Base-by-base conservation (phyloP, 2,888 invertebrate species). In the Drosophila paranaensis region DNA sequence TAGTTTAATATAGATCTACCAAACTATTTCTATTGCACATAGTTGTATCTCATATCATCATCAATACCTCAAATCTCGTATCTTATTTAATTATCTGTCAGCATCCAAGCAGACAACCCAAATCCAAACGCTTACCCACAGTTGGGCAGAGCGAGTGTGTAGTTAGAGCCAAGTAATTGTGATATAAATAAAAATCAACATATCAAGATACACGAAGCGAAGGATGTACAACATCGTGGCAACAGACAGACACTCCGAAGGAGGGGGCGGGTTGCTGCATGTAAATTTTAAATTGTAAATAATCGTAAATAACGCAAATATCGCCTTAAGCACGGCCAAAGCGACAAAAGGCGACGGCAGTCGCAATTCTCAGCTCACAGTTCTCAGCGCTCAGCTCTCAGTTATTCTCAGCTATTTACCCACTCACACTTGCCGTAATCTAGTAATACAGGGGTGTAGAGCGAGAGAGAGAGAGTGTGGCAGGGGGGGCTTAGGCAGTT, bases 241-340 rank as follows among this genome's bases (percentile, higher is more conserved):
- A 51, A 45, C 53, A 60, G 48, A 39, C 37, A 39, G 37, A 14
- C 66, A 25, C 14, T 14, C 42, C 25, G 43, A 14, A 11, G 56
- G 39, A 35, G 33, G 50, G 20, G 50, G 39, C 54, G 45, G 53
- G 56, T 27, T 13, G 83, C 60, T 72, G 79, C 86, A 88, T 86
- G 88, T 85, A 89, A 79, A 89, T 87, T 88, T 82, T 80, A 88
- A 90, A 91, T 88, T 85, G 89, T 90, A 90, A 91, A 89, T 90
- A 90, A 84, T 90, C 91, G 88, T 88, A 90, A 91, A 90, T 90
- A 91, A 91, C 88, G 91, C 81, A 88, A 90, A 89, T 91, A 86
- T 88, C 83, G 91, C 91, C 89, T 84, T 84, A 83, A 82, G 88
- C 86, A 81, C 74, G 80, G 65, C 63, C 63, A 71, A 68, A 74